phyloP scores from a whole-genome alignment of 2,113 vertebrate genomes.

The Chiloscyllium plagiosum region DNA sequence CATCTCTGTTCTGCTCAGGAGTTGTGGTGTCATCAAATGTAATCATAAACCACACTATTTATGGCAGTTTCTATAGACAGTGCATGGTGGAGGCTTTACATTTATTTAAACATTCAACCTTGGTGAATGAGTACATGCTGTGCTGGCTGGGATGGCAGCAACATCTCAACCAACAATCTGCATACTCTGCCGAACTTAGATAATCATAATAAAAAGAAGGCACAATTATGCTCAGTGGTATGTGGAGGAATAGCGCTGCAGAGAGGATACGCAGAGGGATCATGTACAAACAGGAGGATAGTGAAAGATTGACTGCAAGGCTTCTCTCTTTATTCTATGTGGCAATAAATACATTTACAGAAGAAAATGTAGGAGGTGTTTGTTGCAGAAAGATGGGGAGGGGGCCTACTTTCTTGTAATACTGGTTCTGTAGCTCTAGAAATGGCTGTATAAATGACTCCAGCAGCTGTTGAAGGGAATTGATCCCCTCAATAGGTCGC shows the following conservation, averaged over 20 bases:
- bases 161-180: background rate
- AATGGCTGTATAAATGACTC: background rate
- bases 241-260: background rate
- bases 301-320: background rate
- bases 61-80: background rate
- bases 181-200: background rate
- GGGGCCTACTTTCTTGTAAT: background rate
- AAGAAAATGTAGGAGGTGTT: no score
- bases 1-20: background rate
- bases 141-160: background rate
- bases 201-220: background rate
- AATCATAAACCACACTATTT: background rate
- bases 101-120: background rate
- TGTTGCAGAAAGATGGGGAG: background rate
- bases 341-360: background rate
- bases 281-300: background rate
- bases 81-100: background rate
- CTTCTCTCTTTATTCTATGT: background rate
- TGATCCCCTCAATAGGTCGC: background rate
- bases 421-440: background rate
- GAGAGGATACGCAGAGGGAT: background rate
- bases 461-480: background rate
- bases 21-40: background rate
- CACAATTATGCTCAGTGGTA: background rate
- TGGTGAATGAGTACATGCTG: background rate